These are phyloP conservation scores for Puntigrus tetrazona DNA, from an alignment of 2,113 vertebrate species.

Conservation along the genomic window DNA sequence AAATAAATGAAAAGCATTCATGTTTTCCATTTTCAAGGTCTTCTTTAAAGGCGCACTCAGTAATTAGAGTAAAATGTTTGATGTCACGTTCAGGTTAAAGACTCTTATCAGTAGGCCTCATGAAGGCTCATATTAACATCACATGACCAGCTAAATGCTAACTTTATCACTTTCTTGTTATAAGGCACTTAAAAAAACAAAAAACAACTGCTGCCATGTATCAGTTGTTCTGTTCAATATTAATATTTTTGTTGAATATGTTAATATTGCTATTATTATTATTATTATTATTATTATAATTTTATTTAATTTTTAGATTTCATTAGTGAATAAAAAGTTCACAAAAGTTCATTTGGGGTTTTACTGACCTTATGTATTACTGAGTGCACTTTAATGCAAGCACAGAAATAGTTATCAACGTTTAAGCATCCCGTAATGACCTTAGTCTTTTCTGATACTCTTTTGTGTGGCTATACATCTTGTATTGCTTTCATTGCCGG, in stretches of 20 bases:
- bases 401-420: background rate
- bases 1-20: background rate
- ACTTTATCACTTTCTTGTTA: background rate
- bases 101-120: background rate
- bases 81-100: background rate
- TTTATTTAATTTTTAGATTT: too few species aligned
- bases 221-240: too few species aligned
- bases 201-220: too few species aligned
- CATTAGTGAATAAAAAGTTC: too few species aligned
- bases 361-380: background rate
- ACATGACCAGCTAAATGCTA: background rate
- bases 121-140: background rate
- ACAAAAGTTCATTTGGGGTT: too few species aligned
- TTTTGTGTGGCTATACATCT: too few species aligned
- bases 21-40: background rate
- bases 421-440: slow-evolving; percentile 6
- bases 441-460: background rate
- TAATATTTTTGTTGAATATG: too few species aligned
- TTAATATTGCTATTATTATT: too few species aligned
- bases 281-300: too few species aligned
- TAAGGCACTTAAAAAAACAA: background rate
- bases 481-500: slow-evolving; percentile 2
- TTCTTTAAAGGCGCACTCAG: background rate
- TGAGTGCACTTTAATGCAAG: slow-evolving; percentile 9
- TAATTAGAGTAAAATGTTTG: background rate